Evolutionary conservation across 1,140 invertebrate species (phyloP).

Genomic region (Bombus sylvicola): DNA sequence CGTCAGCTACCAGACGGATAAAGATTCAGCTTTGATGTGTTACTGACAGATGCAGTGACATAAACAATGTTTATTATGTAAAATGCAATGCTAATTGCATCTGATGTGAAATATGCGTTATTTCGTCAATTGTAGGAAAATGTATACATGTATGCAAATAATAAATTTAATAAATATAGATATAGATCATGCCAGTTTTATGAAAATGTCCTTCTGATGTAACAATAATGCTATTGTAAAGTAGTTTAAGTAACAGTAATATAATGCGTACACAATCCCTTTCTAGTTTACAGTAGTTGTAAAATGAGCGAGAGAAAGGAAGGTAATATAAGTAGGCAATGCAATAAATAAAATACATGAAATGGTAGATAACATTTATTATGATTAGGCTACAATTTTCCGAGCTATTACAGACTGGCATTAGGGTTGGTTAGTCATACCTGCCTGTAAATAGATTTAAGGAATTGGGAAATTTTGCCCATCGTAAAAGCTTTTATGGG

Average conservation of each 20-base stretch:
- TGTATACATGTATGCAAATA: too few species aligned
- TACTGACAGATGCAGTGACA: conserved; percentile 27
- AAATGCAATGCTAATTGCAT: background rate
- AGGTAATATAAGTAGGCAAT: background rate
- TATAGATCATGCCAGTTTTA: too few species aligned
- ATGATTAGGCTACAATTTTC: conserved; percentile 66
- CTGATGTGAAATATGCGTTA: background rate
- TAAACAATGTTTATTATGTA: conserved; percentile 48
- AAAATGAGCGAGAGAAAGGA: too few species aligned
- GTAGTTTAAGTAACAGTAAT: too few species aligned
- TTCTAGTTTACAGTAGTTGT: too few species aligned
- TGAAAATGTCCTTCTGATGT: too few species aligned
- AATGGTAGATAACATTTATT: conserved; percentile 49
- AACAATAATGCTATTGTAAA: too few species aligned
- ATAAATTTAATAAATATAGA: too few species aligned
- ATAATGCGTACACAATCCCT: too few species aligned
- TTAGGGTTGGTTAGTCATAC: conserved; percentile 25
- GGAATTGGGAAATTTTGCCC: background rate
- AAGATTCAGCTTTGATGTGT: conserved; percentile 58
- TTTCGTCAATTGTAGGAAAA: too few species aligned
- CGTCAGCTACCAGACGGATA: conserved; percentile 64
- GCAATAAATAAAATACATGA: conserved; percentile 24
- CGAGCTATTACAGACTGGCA: conserved; percentile 39
- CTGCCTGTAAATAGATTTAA: background rate
- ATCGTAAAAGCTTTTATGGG: background rate